phyloP scores from a whole-genome alignment of 2,797 vertebrate genomes.

The Simalia tracyae region DNA sequence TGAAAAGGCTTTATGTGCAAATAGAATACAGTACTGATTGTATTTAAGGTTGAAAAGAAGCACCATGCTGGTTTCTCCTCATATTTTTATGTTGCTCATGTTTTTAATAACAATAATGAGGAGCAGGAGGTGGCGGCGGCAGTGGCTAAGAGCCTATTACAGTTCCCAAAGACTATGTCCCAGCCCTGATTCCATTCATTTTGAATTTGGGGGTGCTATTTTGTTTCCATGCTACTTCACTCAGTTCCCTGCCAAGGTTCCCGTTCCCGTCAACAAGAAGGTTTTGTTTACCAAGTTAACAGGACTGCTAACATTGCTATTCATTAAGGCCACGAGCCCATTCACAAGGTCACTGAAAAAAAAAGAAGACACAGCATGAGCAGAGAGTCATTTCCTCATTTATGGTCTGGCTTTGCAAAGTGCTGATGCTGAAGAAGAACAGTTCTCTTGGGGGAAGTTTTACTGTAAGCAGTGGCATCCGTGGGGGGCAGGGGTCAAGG shows the following conservation, averaged over 20 bases:
- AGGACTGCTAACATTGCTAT: conserved; percentile 98
- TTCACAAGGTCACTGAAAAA: conserved; percentile 91
- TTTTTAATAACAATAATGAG: not conserved
- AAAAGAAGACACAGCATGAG: conserved; percentile 46
- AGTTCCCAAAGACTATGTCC: not conserved
- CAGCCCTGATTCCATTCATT: not conserved
- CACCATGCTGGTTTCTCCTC: not conserved
- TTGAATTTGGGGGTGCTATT: not conserved
- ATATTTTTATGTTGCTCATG: not conserved
- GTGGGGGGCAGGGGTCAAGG: not conserved
- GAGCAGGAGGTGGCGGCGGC: not conserved
- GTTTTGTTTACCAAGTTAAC: conserved; percentile 91
- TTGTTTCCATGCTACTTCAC: not conserved
- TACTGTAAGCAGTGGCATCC: not conserved
- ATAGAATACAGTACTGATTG: not conserved
- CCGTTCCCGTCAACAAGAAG: not conserved
- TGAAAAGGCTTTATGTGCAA: not conserved
- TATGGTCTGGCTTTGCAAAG: not conserved
- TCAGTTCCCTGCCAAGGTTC: conserved; percentile 22
- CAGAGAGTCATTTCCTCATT: not conserved
- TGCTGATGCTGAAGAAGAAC: no score
- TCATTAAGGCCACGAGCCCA: conserved; percentile 94
- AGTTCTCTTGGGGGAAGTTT: not conserved
- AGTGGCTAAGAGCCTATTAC: not conserved
- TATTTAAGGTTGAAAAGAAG: not conserved